Evolutionary conservation across 64 coral and sea anemone species (phyloP), one percentile per base, ranked within the genome.

Genomic region (Catalaphyllia jardinei): DNA sequence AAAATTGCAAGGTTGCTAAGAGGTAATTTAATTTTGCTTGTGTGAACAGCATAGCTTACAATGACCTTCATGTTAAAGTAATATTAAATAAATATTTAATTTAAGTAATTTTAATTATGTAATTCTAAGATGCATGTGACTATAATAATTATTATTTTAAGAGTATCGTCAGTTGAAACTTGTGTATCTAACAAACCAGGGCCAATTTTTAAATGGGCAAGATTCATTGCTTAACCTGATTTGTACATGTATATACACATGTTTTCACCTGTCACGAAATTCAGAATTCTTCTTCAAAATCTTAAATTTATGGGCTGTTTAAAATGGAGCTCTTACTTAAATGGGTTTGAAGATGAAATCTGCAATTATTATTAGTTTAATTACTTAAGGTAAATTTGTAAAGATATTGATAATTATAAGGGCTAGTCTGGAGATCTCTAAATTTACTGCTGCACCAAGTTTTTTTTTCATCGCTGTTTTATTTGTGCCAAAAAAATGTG

Each of bases 71-170:
- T 25, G 22, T 69, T 27, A 25, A 69, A 69, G 65, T 69, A 69
- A 69, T n/a, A 69, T 69, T n/a, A 69, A 69, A 69, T 69, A n/a
- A 25, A 69, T 69, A 69, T 69, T 69, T 69, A 69, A 69, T 24
- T 69, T 69, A n/a, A 69, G 22, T 67, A 67, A 67, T 20, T n/a
- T 69, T 27, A 69, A 27, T 11, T 27, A 69, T 69, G 24, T 24
- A 27, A 69, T 69, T 10, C 24, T 69, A 27, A 69, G 24, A 27
- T n/a, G 8, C 25, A 69, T 69, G 65, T 69, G 2, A 10, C 65
- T 25, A 25, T 69, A 69, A 18, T 65, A 2, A 57, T 57, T 57
- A 57, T 57, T 14, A 69, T 29, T 69, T 8, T 28, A 69, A 69
- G 65, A 69, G 22, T 27, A 25, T 29, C 10, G n/a, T 69, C 24